A percentile compares a stretch with the other conserved stretches of the same genome.
Evolutionary conservation across 2,888 invertebrate species (phyloP).

Genomic region (Synanthedon formicaeformis): DNA sequence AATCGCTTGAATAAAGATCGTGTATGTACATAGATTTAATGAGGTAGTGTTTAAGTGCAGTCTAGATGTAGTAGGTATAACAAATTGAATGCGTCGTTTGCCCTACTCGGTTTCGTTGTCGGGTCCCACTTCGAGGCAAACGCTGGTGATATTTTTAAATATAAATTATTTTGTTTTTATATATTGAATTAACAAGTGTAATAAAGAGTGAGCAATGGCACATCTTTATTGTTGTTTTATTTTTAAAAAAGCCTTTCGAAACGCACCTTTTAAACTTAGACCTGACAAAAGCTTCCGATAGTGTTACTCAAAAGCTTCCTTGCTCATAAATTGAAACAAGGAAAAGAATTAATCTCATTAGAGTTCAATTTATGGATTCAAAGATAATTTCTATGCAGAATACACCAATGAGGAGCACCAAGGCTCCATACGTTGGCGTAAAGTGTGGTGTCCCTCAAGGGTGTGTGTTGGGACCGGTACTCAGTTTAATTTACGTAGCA

Average conservation of each 20-base stretch:
- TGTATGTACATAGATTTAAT: slow-evolving; percentile 67
- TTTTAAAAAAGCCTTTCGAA: slow-evolving; percentile 5
- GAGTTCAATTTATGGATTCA: too few species aligned
- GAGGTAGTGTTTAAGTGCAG: slow-evolving; percentile 51
- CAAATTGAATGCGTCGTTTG: slow-evolving; percentile 50
- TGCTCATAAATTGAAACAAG: too few species aligned
- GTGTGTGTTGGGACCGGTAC: too few species aligned
- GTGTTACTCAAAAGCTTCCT: too few species aligned
- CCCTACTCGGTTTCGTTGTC: slow-evolving; percentile 22
- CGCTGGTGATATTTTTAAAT: slow-evolving; percentile 62
- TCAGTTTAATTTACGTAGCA: too few species aligned
- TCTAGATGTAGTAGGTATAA: slow-evolving; percentile 69
- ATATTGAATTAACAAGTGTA: slow-evolving; percentile 67
- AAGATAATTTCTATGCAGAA: too few species aligned
- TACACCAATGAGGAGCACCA: too few species aligned
- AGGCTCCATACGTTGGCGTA: too few species aligned
- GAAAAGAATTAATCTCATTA: too few species aligned
- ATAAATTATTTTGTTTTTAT: slow-evolving; percentile 66
- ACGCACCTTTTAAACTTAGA: too few species aligned
- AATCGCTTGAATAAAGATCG: slow-evolving; percentile 63
- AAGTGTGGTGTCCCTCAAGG: too few species aligned
- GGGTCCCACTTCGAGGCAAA: slow-evolving; percentile 27
- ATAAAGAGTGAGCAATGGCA: slow-evolving; percentile 70
- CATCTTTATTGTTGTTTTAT: slow-evolving; percentile 58
- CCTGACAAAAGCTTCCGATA: too few species aligned